Base-by-base conservation (phyloP, 2,797 vertebrate genomes). In the Euthynnus affinis region DNA sequence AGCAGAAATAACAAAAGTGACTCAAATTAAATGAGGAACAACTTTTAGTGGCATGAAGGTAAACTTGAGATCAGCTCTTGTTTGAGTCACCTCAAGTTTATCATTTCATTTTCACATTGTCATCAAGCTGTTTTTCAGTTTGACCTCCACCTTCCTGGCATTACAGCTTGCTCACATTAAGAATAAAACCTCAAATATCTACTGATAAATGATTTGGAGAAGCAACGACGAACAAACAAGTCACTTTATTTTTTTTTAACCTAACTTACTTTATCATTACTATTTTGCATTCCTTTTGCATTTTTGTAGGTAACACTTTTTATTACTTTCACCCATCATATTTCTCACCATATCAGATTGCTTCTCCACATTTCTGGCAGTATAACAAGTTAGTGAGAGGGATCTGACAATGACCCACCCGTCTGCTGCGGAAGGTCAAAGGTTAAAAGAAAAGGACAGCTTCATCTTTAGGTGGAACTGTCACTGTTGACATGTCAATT, bases 401-500 rank as follows among this genome's bases (percentile, higher is more conserved):
- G 27, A 44, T 48, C 37, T 9, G 60, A 55, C 27, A 0, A 9
- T 69, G 48, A 69, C 51, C 32, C 5, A 37, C 17, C 37, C 55
- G 53, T 64, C 66, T 68, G 9, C 48, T 46, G 56, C 29, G 73
- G 18, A 83, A 78, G 72, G 74, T 78, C 46, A 81, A 80, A 67
- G 49, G 40, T 78, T 65, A 32, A 64, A 71, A 75, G n/a, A 79
- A 42, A 71, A 29, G 22, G 27, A 72, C 69, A 79, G 66, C 48
- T 69, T 84, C 46, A 74, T 71, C 40, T 48, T 46, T 14, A 66
- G 61, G 62, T 80, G 20, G 34, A 65, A 61, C 13, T 37, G 4
- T 22, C 9, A 34, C 59, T 76, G 79, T 74, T 63, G 56, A 82
- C 71, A 88, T 23, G 70, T 71, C 66, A 68, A 48, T 70, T 71